Evolutionary conservation across 2,888 invertebrate species (phyloP).

Genomic region (Tachina grossa): DNA sequence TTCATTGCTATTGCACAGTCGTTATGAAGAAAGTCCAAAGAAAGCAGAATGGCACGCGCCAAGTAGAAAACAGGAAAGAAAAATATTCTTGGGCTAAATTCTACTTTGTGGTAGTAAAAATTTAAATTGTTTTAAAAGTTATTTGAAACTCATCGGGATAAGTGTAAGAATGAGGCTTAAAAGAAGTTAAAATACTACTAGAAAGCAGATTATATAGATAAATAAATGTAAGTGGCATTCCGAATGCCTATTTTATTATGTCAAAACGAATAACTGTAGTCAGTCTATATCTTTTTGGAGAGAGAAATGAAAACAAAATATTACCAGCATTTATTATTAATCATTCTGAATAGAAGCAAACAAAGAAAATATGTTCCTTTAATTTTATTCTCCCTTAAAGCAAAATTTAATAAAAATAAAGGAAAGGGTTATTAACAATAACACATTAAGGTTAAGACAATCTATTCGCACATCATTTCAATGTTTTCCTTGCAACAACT

Average conservation of each 20-base stretch:
- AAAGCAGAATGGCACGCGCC: conserved; percentile 65
- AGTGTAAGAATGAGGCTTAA: neutral
- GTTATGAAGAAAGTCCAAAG: conserved; percentile 7
- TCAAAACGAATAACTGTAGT: conserved; percentile 4
- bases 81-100: conserved; percentile 55
- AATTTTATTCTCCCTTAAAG: conserved; percentile 57
- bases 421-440: conserved; percentile 75
- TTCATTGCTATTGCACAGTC: conserved; percentile 10
- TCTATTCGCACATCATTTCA: conserved; percentile 79
- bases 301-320: conserved; percentile 45
- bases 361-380: conserved; percentile 56
- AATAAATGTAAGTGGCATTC: conserved; percentile 35
- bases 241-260: neutral
- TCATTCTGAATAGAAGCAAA: conserved; percentile 32
- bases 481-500: conserved; percentile 60
- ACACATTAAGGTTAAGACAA: conserved; percentile 65
- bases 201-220: conserved; percentile 60
- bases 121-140: conserved; percentile 40
- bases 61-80: conserved; percentile 57
- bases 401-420: conserved; percentile 12
- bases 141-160: conserved; percentile 24
- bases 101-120: conserved; percentile 23
- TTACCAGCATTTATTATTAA: conserved; percentile 75
- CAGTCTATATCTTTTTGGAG: conserved; percentile 78
- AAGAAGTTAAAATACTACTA: conserved; percentile 51